phyloP scores from a whole-genome alignment of 2,797 vertebrate species.

The Peromyscus aztecus region DNA sequence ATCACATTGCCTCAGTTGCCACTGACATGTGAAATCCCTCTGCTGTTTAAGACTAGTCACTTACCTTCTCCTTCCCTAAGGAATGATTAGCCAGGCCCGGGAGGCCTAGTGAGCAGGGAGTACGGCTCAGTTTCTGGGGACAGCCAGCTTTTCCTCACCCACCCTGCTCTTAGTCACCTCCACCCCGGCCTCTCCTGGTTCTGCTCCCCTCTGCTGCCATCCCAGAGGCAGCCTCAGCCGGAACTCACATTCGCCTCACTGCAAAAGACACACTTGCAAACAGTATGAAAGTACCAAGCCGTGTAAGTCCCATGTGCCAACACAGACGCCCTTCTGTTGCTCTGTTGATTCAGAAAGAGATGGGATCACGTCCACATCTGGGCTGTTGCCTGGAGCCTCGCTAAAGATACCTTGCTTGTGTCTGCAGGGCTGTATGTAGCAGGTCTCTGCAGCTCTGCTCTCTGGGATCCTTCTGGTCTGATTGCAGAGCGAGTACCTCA shows the following conservation, averaged over 20 bases:
- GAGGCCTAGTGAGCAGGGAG: neutral
- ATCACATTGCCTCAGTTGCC: conserved; percentile 51
- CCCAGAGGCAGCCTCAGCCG: neutral
- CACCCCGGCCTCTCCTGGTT: neutral
- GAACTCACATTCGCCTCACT: neutral
- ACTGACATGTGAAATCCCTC: neutral
- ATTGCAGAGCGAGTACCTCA: neutral
- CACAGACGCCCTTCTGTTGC: neutral
- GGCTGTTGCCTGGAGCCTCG: neutral
- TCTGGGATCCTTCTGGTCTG: neutral
- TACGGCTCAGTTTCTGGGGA: neutral
- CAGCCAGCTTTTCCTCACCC: neutral
- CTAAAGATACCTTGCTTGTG: neutral
- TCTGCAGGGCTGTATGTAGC: neutral
- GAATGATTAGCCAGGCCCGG: neutral
- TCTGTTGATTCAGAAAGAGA: neutral
- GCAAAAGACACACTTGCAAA: neutral
- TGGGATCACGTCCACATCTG: neutral
- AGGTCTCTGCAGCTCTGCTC: neutral
- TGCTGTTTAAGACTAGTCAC: neutral
- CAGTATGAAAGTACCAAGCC: neutral
- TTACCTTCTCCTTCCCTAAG: neutral
- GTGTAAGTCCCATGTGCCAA: neutral
- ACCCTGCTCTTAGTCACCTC: neutral
- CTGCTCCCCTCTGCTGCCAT: neutral